These are phyloP conservation scores for Clitarchus hookeri DNA, from an alignment of 2,888 invertebrate species.

Conservation along the genomic window DNA sequence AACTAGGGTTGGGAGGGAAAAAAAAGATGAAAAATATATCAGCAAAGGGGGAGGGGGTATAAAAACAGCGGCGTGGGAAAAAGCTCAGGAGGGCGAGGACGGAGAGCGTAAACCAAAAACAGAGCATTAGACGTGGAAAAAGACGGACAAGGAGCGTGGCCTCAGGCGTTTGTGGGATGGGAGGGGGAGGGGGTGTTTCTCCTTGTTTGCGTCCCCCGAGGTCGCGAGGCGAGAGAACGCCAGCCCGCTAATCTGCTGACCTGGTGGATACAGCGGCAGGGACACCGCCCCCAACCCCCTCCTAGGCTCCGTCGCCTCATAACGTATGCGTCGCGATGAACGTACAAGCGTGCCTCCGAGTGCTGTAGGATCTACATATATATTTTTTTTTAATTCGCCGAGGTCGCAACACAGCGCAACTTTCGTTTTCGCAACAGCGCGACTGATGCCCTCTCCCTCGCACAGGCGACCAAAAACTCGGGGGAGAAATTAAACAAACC, in stretches of 20 bases:
- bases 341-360: neutral
- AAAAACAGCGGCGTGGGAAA: neutral
- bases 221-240: neutral
- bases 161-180: too few species aligned
- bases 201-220: neutral
- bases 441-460: too few species aligned
- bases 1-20: neutral
- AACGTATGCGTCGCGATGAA: neutral
- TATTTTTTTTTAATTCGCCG: neutral
- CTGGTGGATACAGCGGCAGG: neutral
- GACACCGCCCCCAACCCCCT: neutral
- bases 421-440: too few species aligned
- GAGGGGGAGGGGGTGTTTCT: neutral
- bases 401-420: too few species aligned
- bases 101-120: neutral
- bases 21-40: neutral
- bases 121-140: conserved; percentile 4
- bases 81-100: neutral
- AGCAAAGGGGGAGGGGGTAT: neutral
- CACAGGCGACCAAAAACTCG: too few species aligned
- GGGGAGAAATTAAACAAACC: too few species aligned
- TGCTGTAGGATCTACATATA: neutral
- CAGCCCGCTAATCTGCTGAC: neutral
- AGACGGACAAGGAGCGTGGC: too few species aligned
- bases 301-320: neutral